phyloP scores from a whole-genome alignment of 2,888 invertebrate genomes.

The Sinhomidia bicolor region DNA sequence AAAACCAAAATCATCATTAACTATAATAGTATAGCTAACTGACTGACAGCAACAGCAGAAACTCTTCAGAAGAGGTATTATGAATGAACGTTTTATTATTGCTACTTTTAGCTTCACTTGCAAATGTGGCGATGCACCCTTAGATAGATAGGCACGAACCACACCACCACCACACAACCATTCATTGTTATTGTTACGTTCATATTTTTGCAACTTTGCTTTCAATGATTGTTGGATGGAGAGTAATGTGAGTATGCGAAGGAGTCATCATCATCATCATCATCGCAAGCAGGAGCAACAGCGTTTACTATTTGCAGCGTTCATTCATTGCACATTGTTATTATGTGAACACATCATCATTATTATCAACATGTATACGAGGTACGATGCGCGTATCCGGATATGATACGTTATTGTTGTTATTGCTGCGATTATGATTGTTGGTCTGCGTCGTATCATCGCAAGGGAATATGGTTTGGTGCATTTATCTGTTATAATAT shows the following conservation, averaged over 20 bases:
- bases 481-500: background rate
- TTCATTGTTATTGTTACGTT: slow-evolving; percentile 17
- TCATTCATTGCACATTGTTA: slow-evolving; percentile 55
- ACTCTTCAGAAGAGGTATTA: background rate
- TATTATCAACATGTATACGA: background rate
- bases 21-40: background rate
- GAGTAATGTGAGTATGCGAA: background rate
- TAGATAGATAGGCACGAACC: no score
- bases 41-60: background rate
- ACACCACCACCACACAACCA: no score
- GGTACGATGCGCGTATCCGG: slow-evolving; percentile 68
- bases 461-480: slow-evolving; percentile 22
- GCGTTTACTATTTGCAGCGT: slow-evolving; percentile 10
- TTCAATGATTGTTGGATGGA: background rate
- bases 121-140: slow-evolving; percentile 6
- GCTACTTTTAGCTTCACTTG: background rate
- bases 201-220: background rate
- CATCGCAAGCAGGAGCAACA: background rate
- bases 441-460: slow-evolving; percentile 27
- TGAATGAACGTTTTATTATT: background rate
- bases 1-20: background rate
- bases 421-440: slow-evolving; percentile 48
- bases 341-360: slow-evolving; percentile 66
- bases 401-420: slow-evolving; percentile 64
- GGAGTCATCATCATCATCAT: background rate